These are phyloP conservation scores for Corythaixoides concolor DNA, from an alignment of 2,113 vertebrate genomes.

Conservation along the genomic window DNA sequence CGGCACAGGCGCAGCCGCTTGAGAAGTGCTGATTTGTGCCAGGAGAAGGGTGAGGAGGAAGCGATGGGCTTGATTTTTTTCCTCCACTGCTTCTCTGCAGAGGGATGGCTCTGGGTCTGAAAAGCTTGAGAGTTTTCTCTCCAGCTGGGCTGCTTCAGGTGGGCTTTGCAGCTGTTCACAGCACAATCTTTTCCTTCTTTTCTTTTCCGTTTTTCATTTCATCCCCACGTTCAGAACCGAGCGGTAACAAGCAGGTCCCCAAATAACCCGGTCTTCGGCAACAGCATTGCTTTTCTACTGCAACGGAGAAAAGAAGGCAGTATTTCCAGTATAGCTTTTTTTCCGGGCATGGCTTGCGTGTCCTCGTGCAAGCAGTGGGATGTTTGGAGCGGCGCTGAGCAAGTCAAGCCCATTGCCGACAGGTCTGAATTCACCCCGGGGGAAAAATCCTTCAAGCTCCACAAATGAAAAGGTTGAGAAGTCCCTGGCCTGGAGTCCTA, in stretches of 20 bases:
- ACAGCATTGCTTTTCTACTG: background rate
- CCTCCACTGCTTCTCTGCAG: background rate
- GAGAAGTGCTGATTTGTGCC: fast-evolving
- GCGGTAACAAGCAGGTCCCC: background rate
- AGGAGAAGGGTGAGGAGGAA: background rate
- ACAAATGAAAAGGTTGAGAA: background rate
- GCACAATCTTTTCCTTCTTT: background rate
- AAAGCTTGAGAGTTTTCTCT: background rate
- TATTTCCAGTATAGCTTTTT: background rate
- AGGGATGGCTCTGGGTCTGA: background rate
- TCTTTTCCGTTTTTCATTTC: background rate
- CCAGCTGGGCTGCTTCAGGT: background rate
- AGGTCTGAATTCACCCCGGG: background rate
- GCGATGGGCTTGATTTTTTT: background rate
- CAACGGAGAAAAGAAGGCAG: background rate
- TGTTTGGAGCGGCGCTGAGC: background rate
- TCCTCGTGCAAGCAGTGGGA: background rate
- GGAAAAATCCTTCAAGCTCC: background rate
- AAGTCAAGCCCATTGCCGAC: background rate
- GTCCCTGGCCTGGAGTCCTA: background rate
- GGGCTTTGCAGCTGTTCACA: fast-evolving
- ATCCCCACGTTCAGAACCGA: background rate
- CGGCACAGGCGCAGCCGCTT: background rate
- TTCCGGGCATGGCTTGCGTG: background rate
- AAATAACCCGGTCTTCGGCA: background rate